Base-by-base conservation (phyloP, 2,888 invertebrate genomes). In the Laothoe populi region DNA sequence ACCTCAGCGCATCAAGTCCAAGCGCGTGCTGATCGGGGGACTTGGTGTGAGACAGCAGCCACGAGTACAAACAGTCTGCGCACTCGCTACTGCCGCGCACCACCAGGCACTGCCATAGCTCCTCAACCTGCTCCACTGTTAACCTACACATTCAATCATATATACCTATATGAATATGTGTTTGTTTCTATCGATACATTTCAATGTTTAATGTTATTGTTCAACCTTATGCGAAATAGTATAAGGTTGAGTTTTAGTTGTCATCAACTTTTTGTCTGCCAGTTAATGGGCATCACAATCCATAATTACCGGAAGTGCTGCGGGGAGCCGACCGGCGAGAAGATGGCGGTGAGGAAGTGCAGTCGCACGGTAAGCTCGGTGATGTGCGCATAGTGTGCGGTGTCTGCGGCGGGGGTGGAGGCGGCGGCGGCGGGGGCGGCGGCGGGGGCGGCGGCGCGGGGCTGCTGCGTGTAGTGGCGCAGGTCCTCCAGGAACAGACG, bases 1-100 rank as follows among this genome's bases (percentile, higher is more conserved):
- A 97, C 76, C 97, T 95, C 60, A 98, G 90, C 0, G 98, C 97
- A 74, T 98, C 98, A 62, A 97, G 94, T 2, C 97, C 97, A 1
- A 99, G 92, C 0, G 98, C 98, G 87, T 99, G 98, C 73, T 98
- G 96, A 68, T 98, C 98, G 0, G 97, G 97, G 19, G 97, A 96
- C 86, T 98, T 97, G 1, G 98, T 97, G 86, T 99, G 98, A 8
- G 97, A 96, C 45, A 98, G 94, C 58, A 99, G 89, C 99, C 99
- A 99, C 64, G 97, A 97, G 84, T 98, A 98, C 24, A 98, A 94
- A 76, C 98, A 98, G 83, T 99, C 98, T 0, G 97, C 96, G 77
- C 98, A 98, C 74, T 97, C 97, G 0, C 94, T 88, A 81, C 97
- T 97, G 7, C 92, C 91, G 40, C 80, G 83, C 57, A 96, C 95